Percentiles rank a stretch among this genome's conserved stretches.
Evolutionary conservation across 2,113 vertebrate genomes (phyloP).

Genomic region (Okapia johnstoni): DNA sequence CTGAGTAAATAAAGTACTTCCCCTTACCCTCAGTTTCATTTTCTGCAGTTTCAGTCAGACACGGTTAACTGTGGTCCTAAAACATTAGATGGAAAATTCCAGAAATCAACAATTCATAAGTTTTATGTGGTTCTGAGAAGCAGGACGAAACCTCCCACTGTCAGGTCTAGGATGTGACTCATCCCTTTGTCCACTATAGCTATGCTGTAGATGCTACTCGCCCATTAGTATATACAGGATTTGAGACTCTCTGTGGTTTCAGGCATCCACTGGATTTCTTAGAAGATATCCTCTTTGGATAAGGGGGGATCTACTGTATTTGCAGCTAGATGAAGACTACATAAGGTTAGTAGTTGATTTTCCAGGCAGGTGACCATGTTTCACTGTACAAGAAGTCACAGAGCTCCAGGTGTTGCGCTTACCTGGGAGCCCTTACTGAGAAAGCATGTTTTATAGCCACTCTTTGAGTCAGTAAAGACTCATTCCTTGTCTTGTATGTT

Average conservation of each 20-base stretch:
- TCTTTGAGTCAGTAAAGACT: background rate
- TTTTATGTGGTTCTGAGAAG: background rate
- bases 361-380: background rate
- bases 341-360: background rate
- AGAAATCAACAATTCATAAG: background rate
- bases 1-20: background rate
- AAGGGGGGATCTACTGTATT: background rate
- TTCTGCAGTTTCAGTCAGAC: background rate
- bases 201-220: rapidly evolving
- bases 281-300: background rate
- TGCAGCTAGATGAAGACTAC: background rate
- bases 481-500: background rate
- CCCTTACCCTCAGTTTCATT: background rate
- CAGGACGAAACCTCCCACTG: background rate
- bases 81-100: background rate
- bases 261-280: background rate
- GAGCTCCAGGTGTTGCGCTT: background rate
- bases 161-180: background rate
- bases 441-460: background rate
- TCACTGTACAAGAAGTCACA: background rate
- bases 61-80: rapidly evolving
- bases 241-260: background rate
- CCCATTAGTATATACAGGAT: background rate
- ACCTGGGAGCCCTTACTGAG: background rate
- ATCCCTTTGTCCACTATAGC: background rate